phyloP scores from a whole-genome alignment of 2,888 invertebrate species.

The Parthenolecanium corni region DNA sequence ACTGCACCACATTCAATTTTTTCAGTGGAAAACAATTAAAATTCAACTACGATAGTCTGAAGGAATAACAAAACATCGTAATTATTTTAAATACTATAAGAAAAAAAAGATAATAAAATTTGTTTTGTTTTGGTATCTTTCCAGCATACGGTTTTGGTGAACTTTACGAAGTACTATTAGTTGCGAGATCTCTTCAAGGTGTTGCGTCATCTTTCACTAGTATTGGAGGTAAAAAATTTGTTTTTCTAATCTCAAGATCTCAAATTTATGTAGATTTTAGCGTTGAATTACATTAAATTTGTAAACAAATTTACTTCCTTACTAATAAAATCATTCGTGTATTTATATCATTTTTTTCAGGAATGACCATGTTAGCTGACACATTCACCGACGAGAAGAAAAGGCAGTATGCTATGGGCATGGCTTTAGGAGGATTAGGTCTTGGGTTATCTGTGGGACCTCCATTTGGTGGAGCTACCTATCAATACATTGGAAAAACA shows the following conservation, averaged over 20 bases:
- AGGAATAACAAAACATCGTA: too few relatives aligned
- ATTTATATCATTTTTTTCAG: conserved; percentile 38
- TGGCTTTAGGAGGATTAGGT: conserved; percentile 91
- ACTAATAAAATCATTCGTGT: background rate
- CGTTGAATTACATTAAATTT: too few relatives aligned
- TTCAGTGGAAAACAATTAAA: too few relatives aligned
- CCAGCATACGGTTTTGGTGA: conserved; percentile 95
- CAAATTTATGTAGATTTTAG: too few relatives aligned
- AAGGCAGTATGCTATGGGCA: conserved; percentile 97
- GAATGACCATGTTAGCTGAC: conserved; percentile 99
- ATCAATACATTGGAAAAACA: conserved; percentile 95
- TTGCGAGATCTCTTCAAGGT: conserved; percentile 93
- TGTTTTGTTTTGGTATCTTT: conserved; percentile 25
- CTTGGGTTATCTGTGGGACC: conserved; percentile 96
- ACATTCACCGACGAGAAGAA: conserved; percentile 96
- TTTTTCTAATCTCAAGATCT: background rate
- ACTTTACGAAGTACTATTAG: conserved; percentile 81
- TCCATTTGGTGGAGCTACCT: conserved; percentile 97
- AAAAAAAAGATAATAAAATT: background rate
- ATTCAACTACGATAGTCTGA: too few relatives aligned
- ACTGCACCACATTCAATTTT: too few relatives aligned
- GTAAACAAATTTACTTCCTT: too few relatives aligned
- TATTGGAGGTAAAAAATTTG: conserved; percentile 64
- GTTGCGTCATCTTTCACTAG: conserved; percentile 97
- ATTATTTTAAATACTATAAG: too few relatives aligned